Percentiles rank a stretch among this genome's conserved stretches.
Evolutionary conservation across 1,140 invertebrate species (phyloP).

Genomic region (Andrena cerasifolii): DNA sequence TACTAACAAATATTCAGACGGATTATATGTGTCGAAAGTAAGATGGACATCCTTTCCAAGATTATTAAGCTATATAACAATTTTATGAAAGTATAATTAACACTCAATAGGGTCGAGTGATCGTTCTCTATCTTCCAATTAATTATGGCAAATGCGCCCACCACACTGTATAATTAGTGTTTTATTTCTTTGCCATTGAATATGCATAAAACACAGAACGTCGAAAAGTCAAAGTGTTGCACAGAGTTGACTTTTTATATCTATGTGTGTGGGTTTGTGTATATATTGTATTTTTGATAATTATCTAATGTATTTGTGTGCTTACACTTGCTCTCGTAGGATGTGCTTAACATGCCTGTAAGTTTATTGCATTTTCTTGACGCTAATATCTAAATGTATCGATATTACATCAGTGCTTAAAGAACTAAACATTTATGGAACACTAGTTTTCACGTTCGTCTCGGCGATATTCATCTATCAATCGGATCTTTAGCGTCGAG

Average conservation of each 20-base stretch:
- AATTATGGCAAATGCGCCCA: neutral
- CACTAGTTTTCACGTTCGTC: slow-evolving; percentile 1
- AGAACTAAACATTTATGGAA: neutral
- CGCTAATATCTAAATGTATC: slow-evolving; percentile 41
- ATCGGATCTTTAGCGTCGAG: neutral
- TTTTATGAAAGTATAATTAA: slow-evolving; percentile 5
- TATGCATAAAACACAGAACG: neutral
- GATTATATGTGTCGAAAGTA: slow-evolving; percentile 50
- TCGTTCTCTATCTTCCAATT: slow-evolving; percentile 17
- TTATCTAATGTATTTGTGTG: slow-evolving; percentile 78
- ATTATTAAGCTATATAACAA: slow-evolving; percentile 39
- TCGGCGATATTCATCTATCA: slow-evolving; percentile 1
- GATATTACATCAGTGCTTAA: slow-evolving; percentile 3
- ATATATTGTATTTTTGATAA: slow-evolving; percentile 60
- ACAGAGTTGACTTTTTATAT: slow-evolving; percentile 25
- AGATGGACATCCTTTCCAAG: slow-evolving; percentile 43
- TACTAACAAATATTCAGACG: slow-evolving; percentile 53
- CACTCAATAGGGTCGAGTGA: neutral
- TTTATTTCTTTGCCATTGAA: neutral
- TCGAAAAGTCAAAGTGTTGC: neutral
- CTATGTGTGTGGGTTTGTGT: slow-evolving; percentile 17
- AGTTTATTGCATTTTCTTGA: slow-evolving; percentile 72
- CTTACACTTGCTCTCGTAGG: slow-evolving; percentile 80
- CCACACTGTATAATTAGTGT: neutral
- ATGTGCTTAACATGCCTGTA: slow-evolving; percentile 82